Conservation (phyloP, 2,888 invertebrate species). For the Hecatera dysodea region DNA sequence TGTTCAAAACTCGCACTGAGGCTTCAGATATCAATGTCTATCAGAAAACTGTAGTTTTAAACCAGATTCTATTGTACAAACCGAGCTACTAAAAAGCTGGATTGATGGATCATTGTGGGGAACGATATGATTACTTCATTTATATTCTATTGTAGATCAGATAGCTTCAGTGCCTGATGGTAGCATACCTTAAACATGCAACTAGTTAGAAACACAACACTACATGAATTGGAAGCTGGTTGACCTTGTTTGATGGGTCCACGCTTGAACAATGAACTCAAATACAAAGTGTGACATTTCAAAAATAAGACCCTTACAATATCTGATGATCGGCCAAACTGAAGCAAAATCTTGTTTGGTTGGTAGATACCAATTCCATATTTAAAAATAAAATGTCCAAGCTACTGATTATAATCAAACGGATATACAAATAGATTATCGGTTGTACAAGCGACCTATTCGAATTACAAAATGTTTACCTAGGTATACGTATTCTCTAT, state of each 20-base stretch:
- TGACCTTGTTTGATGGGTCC: slow-evolving; percentile 3
- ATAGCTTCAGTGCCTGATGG: slow-evolving; percentile 33
- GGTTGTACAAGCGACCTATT: slow-evolving; percentile 8
- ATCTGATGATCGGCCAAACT: background rate
- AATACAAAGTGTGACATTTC: no score
- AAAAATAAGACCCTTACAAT: no score
- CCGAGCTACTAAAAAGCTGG: slow-evolving; percentile 8
- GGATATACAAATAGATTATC: slow-evolving; percentile 22
- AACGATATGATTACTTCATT: slow-evolving; percentile 37
- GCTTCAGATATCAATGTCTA: slow-evolving; percentile 7
- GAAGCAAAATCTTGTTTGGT: background rate
- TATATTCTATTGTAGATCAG: slow-evolving; percentile 30
- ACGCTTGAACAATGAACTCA: background rate
- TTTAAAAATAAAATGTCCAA: background rate
- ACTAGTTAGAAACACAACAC: slow-evolving; percentile 47
- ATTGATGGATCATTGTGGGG: slow-evolving; percentile 24
- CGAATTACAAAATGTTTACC: slow-evolving; percentile 9
- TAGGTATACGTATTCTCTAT: background rate
- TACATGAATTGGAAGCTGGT: no score
- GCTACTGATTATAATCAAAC: slow-evolving; percentile 5
- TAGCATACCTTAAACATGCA: slow-evolving; percentile 44
- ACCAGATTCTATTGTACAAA: slow-evolving; percentile 25
- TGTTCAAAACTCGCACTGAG: no score
- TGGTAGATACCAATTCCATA: background rate
- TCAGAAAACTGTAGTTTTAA: slow-evolving; percentile 18